Evolutionary conservation across 1,140 invertebrate genomes (phyloP), one percentile per base, ranked within the genome.

Genomic region (Bilobella aurantiaca): DNA sequence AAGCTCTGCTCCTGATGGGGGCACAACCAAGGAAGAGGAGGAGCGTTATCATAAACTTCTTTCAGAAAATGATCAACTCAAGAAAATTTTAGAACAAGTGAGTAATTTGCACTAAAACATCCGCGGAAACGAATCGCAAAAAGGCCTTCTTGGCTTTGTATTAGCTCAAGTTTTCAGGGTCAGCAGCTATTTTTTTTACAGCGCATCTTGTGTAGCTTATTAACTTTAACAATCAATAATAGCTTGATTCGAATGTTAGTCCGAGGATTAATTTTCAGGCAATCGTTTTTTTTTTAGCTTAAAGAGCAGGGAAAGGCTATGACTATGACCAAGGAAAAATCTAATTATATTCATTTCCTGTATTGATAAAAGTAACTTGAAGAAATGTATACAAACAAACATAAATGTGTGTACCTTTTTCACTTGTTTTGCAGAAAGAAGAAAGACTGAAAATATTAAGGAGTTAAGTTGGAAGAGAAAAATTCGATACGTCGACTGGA

Each of bases 21-120:
- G 89, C 3, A 86, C 91, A 64, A 91, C 89, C n/a, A 90, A 91
- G 72, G 93, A 95, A 75, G 93, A 97, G 73, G 94, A 98, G 76
- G 94, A 98, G 77, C 82, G 86, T 57, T 95, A 96, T 77, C 87
- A 93, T 74, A 93, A 94, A 75, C 79, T 98, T n/a, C 79, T 96
- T 14, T 84, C 83, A 58, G 96, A 98, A 80, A 99, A 98, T 79
- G 93, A 96, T 75, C 91, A 97, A 76, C 81, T 98, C 57, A 93
- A 96, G 78, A 89, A 90, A 80, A 85, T 96, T 58, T 96, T 98
- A 75, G 85, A 90, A 72, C 87, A 88, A 82, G 94, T 65, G 58
- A 62, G 23, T 56, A 12, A 29, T 28, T 42, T 16, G 46, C n/a
- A n/a, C n/a, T n/a, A n/a, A n/a, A n/a, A n/a, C n/a, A n/a, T n/a